Conservation (phyloP, 2,113 vertebrate species). For the Pygoscelis adeliae region DNA sequence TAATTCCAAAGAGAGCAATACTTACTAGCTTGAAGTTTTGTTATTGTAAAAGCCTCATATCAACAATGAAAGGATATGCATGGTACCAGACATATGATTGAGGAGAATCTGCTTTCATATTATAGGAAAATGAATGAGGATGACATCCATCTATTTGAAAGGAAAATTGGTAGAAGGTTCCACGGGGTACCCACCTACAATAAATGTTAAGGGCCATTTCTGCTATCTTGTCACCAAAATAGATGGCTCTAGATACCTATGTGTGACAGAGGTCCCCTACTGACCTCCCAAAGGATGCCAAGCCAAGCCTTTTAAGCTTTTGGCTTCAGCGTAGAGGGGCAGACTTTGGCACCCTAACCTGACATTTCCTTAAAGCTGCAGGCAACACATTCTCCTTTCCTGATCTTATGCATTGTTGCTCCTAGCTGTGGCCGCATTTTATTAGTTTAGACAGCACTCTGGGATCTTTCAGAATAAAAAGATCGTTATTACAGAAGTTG, state of each 20-base stretch:
- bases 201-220: neutral
- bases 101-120: neutral
- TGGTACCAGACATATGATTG: neutral
- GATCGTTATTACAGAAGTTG: neutral
- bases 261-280: neutral
- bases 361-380: neutral
- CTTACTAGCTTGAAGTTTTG: neutral
- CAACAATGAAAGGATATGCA: slow-evolving; percentile 24
- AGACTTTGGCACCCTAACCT: neutral
- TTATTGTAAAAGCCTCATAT: neutral
- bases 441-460: neutral
- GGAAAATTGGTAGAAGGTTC: neutral
- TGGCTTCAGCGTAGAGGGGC: neutral
- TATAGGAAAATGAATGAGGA: neutral
- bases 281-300: neutral
- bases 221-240: neutral
- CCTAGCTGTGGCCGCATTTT: neutral
- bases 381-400: neutral
- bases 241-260: neutral
- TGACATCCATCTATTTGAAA: neutral
- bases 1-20: neutral
- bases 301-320: neutral
- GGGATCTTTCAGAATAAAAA: neutral
- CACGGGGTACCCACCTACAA: neutral
- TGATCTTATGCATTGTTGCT: neutral